Percentiles rank a stretch among this genome's conserved stretches.
phyloP scores from a whole-genome alignment of 1,140 invertebrate genomes.

The Tyrophagus putrescentiae region DNA sequence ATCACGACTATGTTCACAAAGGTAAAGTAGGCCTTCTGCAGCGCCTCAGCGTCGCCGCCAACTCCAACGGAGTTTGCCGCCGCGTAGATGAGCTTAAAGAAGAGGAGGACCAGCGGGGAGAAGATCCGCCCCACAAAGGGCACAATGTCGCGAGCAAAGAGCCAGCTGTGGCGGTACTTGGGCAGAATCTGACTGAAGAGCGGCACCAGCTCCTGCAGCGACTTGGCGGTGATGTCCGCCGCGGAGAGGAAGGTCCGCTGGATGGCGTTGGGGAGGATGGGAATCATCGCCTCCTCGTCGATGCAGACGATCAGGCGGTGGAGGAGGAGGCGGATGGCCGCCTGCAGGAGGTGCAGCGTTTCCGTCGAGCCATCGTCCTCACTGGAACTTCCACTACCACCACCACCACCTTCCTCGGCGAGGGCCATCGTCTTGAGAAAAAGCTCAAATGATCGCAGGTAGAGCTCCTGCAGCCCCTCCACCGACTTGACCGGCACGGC shows the following conservation, averaged over 20 bases:
- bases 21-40: conserved; percentile 42
- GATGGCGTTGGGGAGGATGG: conserved; percentile 40
- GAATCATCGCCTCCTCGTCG: conserved; percentile 40
- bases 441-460: conserved; percentile 39
- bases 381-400: too few relatives aligned
- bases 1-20: conserved; percentile 40
- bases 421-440: conserved; percentile 39
- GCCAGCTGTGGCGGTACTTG: conserved; percentile 40
- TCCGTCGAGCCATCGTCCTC: conserved; percentile 14
- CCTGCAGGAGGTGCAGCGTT: conserved; percentile 28
- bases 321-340: conserved; percentile 41
- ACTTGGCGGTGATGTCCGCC: conserved; percentile 35
- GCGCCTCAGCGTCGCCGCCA: conserved; percentile 38
- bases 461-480: conserved; percentile 39
- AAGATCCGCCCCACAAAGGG: conserved; percentile 42
- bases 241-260: conserved; percentile 29
- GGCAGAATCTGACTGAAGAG: conserved; percentile 44
- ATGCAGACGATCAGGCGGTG: conserved; percentile 47
- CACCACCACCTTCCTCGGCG: background rate
- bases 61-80: conserved; percentile 36
- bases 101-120: conserved; percentile 39
- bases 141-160: conserved; percentile 39
- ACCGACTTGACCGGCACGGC: conserved; percentile 41
- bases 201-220: conserved; percentile 43
- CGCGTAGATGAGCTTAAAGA: conserved; percentile 33